phyloP scores from a whole-genome alignment of 2,113 vertebrate genomes.

The Neodon shergylaensis region DNA sequence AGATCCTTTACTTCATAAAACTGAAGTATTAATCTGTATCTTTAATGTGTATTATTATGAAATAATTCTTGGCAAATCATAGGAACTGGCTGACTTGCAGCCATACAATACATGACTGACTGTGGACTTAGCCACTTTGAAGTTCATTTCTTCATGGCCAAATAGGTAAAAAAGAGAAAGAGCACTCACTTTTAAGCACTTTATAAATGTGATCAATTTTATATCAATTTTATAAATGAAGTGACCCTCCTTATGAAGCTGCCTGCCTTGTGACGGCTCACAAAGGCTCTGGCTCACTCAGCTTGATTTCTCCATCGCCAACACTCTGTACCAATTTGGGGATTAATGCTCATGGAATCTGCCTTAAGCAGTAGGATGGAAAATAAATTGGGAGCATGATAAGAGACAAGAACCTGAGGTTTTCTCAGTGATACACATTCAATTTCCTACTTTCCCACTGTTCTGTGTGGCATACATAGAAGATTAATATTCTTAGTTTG shows the following conservation, averaged over 20 bases:
- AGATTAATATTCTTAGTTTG: background rate
- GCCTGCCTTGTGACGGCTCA: background rate
- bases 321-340: background rate
- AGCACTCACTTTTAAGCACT: background rate
- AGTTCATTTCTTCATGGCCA: background rate
- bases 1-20: background rate
- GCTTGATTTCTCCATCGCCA: background rate
- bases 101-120: background rate
- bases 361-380: background rate
- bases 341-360: background rate
- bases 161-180: background rate
- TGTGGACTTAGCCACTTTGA: background rate
- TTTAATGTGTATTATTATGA: background rate
- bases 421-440: background rate
- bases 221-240: background rate
- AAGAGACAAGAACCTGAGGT: background rate
- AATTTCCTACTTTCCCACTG: background rate
- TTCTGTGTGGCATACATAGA: background rate
- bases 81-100: background rate
- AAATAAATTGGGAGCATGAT: background rate
- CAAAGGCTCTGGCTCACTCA: background rate
- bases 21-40: background rate
- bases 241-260: background rate
- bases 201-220: background rate
- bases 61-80: background rate